Conservation (phyloP, 2,888 invertebrate genomes). For the Stegana nigrithorax region DNA sequence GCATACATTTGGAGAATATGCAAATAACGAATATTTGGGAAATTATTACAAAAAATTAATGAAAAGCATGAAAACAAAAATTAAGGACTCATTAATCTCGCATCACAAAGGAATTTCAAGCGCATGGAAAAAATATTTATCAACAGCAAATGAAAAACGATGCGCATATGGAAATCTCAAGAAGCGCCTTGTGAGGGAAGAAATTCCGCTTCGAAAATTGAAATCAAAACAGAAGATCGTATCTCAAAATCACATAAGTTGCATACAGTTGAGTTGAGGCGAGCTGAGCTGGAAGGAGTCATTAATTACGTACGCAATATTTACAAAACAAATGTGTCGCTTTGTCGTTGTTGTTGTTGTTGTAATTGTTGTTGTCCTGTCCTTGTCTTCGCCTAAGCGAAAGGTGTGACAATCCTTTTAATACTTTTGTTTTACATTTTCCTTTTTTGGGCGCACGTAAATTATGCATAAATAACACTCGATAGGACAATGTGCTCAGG, state of each 20-base stretch:
- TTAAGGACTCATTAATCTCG: slow-evolving; percentile 43
- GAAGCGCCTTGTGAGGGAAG: not conserved
- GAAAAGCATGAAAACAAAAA: slow-evolving; percentile 24
- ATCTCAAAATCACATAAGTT: not conserved
- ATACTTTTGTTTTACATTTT: not conserved
- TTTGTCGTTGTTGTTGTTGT: slow-evolving; percentile 40
- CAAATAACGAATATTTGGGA: too few relatives aligned
- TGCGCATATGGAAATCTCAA: slow-evolving; percentile 41
- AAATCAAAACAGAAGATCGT: not conserved
- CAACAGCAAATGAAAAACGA: slow-evolving; percentile 47
- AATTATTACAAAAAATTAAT: not conserved
- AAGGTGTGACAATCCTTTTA: slow-evolving; percentile 51
- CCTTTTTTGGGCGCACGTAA: slow-evolving; percentile 16
- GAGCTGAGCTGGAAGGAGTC: slow-evolving; percentile 29
- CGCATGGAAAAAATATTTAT: slow-evolving; percentile 38
- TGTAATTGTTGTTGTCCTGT: slow-evolving; percentile 6
- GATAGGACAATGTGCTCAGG: not conserved
- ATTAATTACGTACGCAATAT: slow-evolving; percentile 69
- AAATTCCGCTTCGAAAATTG: too few relatives aligned
- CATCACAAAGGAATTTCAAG: slow-evolving; percentile 15
- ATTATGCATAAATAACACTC: slow-evolving; percentile 24
- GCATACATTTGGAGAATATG: slow-evolving; percentile 4
- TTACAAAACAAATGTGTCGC: slow-evolving; percentile 68
- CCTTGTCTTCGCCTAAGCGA: slow-evolving; percentile 14
- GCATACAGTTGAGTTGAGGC: too few relatives aligned